These are phyloP conservation scores for Hyla sarda DNA, from an alignment of 2,113 vertebrate species.

Conservation along the genomic window DNA sequence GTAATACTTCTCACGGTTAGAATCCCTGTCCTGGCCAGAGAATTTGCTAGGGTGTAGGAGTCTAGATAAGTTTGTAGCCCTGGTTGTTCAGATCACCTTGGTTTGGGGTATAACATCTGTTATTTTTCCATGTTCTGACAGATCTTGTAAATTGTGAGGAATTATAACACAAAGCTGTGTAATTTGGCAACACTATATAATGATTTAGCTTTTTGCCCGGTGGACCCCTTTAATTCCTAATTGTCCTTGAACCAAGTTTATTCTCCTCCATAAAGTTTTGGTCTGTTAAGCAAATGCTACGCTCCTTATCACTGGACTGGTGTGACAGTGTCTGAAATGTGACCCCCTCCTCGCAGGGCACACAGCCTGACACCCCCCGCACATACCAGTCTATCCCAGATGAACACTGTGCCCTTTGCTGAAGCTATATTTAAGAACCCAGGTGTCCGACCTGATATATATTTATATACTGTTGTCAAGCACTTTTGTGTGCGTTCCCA, in stretches of 20 bases:
- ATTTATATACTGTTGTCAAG: neutral
- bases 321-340: neutral
- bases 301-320: neutral
- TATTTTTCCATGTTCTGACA: too few species aligned
- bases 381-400: neutral
- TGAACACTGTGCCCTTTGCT: conserved; percentile 13
- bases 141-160: too few species aligned
- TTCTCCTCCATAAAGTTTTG: neutral
- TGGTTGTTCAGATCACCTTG: neutral
- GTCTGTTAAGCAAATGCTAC: neutral
- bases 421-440: conserved; percentile 2
- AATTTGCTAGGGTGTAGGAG: too few species aligned
- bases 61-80: too few species aligned
- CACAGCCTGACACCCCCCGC: neutral
- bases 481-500: neutral
- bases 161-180: too few species aligned
- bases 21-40: too few species aligned
- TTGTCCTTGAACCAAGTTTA: neutral
- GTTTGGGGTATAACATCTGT: too few species aligned
- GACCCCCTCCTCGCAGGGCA: neutral
- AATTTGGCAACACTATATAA: too few species aligned
- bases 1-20: too few species aligned
- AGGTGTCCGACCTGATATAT: neutral
- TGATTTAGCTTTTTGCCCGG: too few species aligned
- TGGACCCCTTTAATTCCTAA: neutral